Evolutionary conservation across 2,797 vertebrate genomes (phyloP), one percentile per base, ranked within the genome.

Genomic region (Helostoma temminkii): DNA sequence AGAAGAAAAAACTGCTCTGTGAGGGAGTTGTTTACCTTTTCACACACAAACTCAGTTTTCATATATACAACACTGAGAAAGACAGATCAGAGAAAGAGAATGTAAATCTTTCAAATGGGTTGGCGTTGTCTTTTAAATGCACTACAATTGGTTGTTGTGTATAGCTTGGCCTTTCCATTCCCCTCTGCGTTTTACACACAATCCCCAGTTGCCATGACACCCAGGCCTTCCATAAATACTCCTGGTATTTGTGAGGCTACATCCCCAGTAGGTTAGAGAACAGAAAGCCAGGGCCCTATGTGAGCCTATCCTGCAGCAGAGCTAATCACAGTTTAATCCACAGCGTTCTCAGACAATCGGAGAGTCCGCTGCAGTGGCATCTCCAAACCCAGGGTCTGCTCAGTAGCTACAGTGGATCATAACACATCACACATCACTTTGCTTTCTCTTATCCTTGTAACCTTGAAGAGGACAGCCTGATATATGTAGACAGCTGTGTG

Each of bases 151-250:
- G 56, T 65, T 71, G 66, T 71, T 56, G 63, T 80, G 81, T 65
- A 34, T 66, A 69, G 73, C 74, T 74, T 79, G 74, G 88, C 79
- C 82, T 87, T 85, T 84, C 63, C 64, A 43, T 72, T 76, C 58
- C 70, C 64, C 80, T 87, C 57, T 47, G 65, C n/a, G 8, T 76
- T 91, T 89, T 88, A 71, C 74, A 88, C 84, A 81, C 82, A 89
- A 90, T 89, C 80, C 76, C 67, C 67, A 58, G 90, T 94, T 93
- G 85, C 90, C 89, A 93, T 94, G 91, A 91, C 91, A 71, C 86
- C 86, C 63, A 65, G 71, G 57, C 84, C 83, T 70, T 80, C 83
- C 85, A 86, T 91, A 92, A 92, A 90, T 90, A 91, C 87, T 89
- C 32, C 54, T 79, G 90, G 85, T 87, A 88, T 91, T 91, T 90